Evolutionary conservation across 2,797 vertebrate species (phyloP), one percentile per base, ranked within the genome.

Genomic region (Odontamblyopus rebecca): DNA sequence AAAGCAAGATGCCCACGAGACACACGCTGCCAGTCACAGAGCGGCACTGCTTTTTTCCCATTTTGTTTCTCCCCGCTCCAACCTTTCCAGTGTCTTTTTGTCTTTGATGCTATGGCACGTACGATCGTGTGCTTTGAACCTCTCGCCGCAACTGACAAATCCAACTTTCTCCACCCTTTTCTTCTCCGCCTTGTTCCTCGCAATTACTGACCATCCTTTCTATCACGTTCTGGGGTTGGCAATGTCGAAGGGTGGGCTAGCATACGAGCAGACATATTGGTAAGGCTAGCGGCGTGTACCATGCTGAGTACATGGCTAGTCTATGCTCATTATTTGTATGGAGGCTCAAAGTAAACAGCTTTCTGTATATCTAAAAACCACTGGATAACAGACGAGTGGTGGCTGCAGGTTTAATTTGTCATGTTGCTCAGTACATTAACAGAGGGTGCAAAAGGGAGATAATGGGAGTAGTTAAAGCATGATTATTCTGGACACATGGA

Each of bases 321-420:
- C 79, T 79, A 75, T 68, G 81, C 82, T 89, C 81, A 86, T 89
- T 89, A 87, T 61, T 64, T 80, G 70, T 65, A 81, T 71, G 5
- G 18, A 59, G 59, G 77, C 73, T 85, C 74, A 78, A 75, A 79
- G 66, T 64, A 71, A 85, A 72, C 61, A 70, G 85, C 79, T 85
- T 85, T 88, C 80, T 86, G 82, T 81, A 82, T 73, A 74, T 78
- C 76, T 74, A 78, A 82, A 82, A 72, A 78, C 71, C n/a, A 77
- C 72, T 72, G 29, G 73, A 80, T 72, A 86, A 78, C 74, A 81
- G 78, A 65, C 81, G 13, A 74, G 67, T 71, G 50, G 75, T 68
- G 75, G 85, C 80, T 78, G 73, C 61, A 3, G 2, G 67, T 78
- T 75, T 48, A 18, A 30, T 41, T 44, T 19, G 6, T 13, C n/a